Evolutionary conservation across 2,797 vertebrate genomes (phyloP), one percentile per base, ranked within the genome.

Genomic region (Sitta carolinensis): DNA sequence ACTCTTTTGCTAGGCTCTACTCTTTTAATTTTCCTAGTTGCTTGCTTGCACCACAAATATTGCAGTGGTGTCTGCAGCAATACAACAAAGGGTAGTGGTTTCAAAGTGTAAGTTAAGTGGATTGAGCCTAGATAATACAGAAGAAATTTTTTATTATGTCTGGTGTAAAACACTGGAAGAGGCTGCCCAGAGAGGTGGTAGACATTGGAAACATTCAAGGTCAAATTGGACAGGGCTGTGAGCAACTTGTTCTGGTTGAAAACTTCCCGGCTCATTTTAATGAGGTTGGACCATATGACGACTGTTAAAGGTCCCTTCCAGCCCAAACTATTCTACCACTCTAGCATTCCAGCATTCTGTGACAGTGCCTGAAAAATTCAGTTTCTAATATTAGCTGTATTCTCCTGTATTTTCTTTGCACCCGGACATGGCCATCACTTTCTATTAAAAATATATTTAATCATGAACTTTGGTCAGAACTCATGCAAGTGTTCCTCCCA

Each of bases 41-140:
- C 36, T 36, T 36, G 36, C 36, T 36, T 36, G 36, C 36, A 36
- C 36, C 36, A 36, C 36, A 8, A 36, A 36, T 36, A 36, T 36
- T 36, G 51, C 26, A 32, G 9, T 6, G 17, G 10, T 10, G 2
- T 6, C 6, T 43, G 17, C 32, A 16, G 27, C 2, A 1, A 21
- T 4, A 30, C 16, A 14, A 29, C 5, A 42, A 61, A 10, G 5
- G 2, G 3, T 45, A 73, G 13, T 22, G 5, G 7, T 63, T 67
- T 68, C 17, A 54, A 78, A 66, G 3, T 27, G 17, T 25, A 43
- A 38, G 26, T 40, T 5, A 3, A 2, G 43, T 47, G 42, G 18
- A 67, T 47, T 68, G 9, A 63, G 5, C 10, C 18, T 48, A 42
- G 13, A 27, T 11, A 36, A 36, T 3, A 47, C 55, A 4, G 25